Base-by-base conservation (phyloP, 2,797 vertebrate genomes). In the Notolabrus celidotus region DNA sequence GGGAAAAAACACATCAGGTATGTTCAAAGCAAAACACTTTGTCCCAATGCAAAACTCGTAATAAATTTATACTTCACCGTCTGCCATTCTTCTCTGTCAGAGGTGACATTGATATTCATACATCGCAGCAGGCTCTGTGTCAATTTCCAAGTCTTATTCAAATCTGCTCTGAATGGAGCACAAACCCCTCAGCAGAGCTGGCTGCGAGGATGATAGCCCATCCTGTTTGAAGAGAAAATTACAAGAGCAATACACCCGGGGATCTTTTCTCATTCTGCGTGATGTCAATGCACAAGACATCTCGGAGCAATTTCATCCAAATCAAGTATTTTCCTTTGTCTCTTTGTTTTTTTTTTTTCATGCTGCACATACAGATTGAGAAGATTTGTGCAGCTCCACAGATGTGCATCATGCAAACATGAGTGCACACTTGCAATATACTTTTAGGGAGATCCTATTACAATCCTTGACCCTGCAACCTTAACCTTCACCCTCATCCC, bases 91-190 rank as follows among this genome's bases (percentile, higher is more conserved):
- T 22, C 82, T 58, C 86, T 69, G 76, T 86, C 89, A 84, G 84
- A 86, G 88, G 84, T 87, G 87, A 86, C 82, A 92, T 91, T 92
- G 88, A 89, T 91, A 91, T 94, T 93, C 91, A 92, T 92, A 81
- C 85, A 74, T 86, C 86, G 29, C 91, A 91, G 88, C 85, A 38
- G 85, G 87, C 62, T 82, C 67, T 59, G 58, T 85, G 83, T 88
- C 88, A 88, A 84, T 85, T 84, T 89, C 71, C 67, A 69, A 83
- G 87, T 87, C 80, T 87, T 90, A 92, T 92, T 92, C 80, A 92
- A 90, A 92, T 92, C 77, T 73, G 54, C 58, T 82, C 73, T 82
- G 89, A 89, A 83, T 62, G 70, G 66, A 84, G 72, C 82, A 66
- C 86, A 85, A 85, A 85, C 77, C 84, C 79, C 68, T 83, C 78